Conservation (phyloP, 1,140 invertebrate genomes). For the Bombus cullumanus region DNA sequence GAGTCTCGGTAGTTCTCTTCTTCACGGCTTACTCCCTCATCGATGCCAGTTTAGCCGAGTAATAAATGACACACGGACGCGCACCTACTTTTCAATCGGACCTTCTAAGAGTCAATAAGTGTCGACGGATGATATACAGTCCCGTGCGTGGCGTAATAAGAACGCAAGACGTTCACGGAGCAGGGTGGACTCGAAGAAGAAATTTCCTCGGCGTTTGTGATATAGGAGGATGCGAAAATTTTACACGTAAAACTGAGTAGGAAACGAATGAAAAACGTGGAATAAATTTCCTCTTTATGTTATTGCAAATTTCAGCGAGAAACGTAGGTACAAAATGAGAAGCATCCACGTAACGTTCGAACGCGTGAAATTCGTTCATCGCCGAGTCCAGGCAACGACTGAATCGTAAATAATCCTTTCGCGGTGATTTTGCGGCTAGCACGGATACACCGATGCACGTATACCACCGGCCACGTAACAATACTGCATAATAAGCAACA, state of each 20-base stretch:
- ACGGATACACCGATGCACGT: not conserved
- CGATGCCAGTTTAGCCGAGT: slow-evolving; percentile 55
- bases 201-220: not conserved
- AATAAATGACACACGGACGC: slow-evolving; percentile 74
- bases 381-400: not conserved
- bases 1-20: slow-evolving; percentile 23
- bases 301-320: not conserved
- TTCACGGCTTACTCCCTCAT: slow-evolving; percentile 26
- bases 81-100: slow-evolving; percentile 79
- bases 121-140: slow-evolving; percentile 78
- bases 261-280: too few species aligned
- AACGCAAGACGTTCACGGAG: slow-evolving; percentile 30
- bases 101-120: slow-evolving; percentile 78
- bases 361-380: slow-evolving; percentile 26
- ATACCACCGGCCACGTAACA: not conserved
- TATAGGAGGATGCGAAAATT: not conserved
- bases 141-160: slow-evolving; percentile 71
- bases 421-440: slow-evolving; percentile 20
- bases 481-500: slow-evolving; percentile 49
- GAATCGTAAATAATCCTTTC: slow-evolving; percentile 40
- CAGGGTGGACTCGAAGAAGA: not conserved
- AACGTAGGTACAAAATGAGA: not conserved
- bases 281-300: not conserved
- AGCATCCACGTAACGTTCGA: not conserved
- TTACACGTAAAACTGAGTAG: not conserved